phyloP scores from a whole-genome alignment of 2,888 invertebrate genomes.

The Cryptocephalus moraei region DNA sequence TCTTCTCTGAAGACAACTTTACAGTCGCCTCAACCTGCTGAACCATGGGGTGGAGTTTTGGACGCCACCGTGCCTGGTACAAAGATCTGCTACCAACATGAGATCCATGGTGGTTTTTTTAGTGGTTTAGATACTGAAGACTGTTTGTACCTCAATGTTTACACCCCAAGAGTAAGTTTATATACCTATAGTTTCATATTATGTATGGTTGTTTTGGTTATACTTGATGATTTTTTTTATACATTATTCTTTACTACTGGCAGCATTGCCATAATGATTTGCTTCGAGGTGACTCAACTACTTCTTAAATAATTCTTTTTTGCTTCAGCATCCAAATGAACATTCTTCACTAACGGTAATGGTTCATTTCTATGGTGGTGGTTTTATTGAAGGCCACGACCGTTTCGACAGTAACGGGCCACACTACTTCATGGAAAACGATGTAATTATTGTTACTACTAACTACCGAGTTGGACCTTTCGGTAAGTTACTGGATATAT shows the following conservation, averaged over 20 bases:
- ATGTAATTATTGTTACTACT: constrained; percentile 21
- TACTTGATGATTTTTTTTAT: too few species aligned
- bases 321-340: constrained; percentile 6
- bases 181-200: too few species aligned
- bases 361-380: constrained; percentile 35
- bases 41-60: constrained; percentile 7
- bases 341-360: constrained; percentile 28
- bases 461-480: constrained; percentile 23
- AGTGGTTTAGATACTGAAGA: constrained; percentile 5
- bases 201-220: too few species aligned
- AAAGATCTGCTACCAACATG: constrained; percentile 6
- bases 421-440: constrained; percentile 27
- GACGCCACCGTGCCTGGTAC: constrained; percentile 8
- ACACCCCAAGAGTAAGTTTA: constrained; percentile 8
- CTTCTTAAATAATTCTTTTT: too few species aligned
- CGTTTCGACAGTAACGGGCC: constrained; percentile 24
- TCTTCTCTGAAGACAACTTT: too few species aligned
- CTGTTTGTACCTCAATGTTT: constrained; percentile 11
- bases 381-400: constrained; percentile 30
- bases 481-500: constrained; percentile 8
- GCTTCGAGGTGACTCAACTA: too few species aligned
- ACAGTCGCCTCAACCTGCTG: neutral
- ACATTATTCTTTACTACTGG: too few species aligned
- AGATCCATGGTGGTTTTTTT: neutral
- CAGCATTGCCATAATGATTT: too few species aligned